Base-by-base conservation (phyloP, 2,888 invertebrate genomes). In the Linnaemya tessellans region DNA sequence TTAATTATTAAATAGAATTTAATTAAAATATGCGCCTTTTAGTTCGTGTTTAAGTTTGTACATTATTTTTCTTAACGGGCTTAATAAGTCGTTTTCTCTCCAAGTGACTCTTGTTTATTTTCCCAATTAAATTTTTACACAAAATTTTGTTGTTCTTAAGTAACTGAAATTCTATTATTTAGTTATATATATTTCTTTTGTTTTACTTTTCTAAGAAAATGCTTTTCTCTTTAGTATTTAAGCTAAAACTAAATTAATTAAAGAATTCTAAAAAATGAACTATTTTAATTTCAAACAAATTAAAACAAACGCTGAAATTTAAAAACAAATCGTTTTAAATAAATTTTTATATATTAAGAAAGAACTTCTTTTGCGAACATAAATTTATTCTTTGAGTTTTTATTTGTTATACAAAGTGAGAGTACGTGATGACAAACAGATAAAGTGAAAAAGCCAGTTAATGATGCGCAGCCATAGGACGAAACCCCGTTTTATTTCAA, bases 71-170 rank as follows among this genome's bases (percentile, higher is more conserved):
- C 79, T 54, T 71, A 43, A 71, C 71, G 78, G 62, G 60, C 68
- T 58, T 84, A 73, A 46, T 62, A 79, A 81, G 68, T 68, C 77
- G 25, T 71, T 83, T 75, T 62, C n/a, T 58, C 35, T 74, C 35
- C 4, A 65, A 10, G 18, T 51, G 25, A 46, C 11, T 75, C 18
- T 25, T n/a, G 18, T 41, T 70, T 38, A 18, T 18, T 25, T 74
- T 49, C 58, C 35, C 18, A 78, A 30, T 82, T 80, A 64, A 75
- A 25, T 73, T 70, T 70, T 49, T 74, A 49, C 20, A 68, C 77
- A 70, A 77, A 83, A 87, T 81, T 87, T 88, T 84, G 80, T 88
- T 87, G 87, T 86, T 86, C 81, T 85, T 87, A 85, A 88, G 86
- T 84, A 83, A 74, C 51, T 75, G 18, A 67, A 71, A 70, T 68